Percentiles rank a stretch among this genome's conserved stretches.
phyloP scores from a whole-genome alignment of 2,113 vertebrate species.

The Entomyzon cyanotis region DNA sequence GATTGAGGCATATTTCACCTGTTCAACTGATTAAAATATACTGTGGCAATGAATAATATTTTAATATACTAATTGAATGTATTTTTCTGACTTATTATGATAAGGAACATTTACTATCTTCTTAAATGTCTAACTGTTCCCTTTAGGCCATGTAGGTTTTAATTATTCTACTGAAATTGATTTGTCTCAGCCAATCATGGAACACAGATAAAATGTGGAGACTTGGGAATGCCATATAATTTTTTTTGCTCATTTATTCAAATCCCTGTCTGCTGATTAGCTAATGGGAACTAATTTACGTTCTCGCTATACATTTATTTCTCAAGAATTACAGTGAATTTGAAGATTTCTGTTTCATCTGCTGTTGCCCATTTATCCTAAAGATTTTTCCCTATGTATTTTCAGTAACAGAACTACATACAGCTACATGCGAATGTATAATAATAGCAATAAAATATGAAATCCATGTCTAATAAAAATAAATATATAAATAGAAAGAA shows the following conservation, averaged over 20 bases:
- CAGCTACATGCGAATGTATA: neutral
- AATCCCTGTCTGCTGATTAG: slow-evolving; percentile 4
- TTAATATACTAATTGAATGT: slow-evolving; percentile 42
- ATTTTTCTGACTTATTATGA: slow-evolving; percentile 28
- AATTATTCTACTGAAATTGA: slow-evolving; percentile 52
- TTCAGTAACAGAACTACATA: neutral
- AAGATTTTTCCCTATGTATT: neutral
- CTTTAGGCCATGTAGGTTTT: slow-evolving; percentile 42
- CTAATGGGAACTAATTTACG: neutral
- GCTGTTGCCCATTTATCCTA: neutral
- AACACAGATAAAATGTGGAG: neutral
- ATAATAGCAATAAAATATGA: neutral
- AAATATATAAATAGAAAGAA: neutral
- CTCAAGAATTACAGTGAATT: neutral
- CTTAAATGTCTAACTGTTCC: slow-evolving; percentile 33
- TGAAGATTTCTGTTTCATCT: neutral
- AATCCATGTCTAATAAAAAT: neutral
- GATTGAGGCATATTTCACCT: neutral
- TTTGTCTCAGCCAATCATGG: slow-evolving; percentile 34
- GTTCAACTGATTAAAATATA: slow-evolving; percentile 38
- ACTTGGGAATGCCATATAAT: neutral
- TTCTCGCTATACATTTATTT: neutral
- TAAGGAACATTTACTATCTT: slow-evolving; percentile 43
- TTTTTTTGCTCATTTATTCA: neutral
- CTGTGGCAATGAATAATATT: neutral